These are phyloP conservation scores for Canis aureus DNA, from an alignment of 2,113 vertebrate species.

Conservation along the genomic window DNA sequence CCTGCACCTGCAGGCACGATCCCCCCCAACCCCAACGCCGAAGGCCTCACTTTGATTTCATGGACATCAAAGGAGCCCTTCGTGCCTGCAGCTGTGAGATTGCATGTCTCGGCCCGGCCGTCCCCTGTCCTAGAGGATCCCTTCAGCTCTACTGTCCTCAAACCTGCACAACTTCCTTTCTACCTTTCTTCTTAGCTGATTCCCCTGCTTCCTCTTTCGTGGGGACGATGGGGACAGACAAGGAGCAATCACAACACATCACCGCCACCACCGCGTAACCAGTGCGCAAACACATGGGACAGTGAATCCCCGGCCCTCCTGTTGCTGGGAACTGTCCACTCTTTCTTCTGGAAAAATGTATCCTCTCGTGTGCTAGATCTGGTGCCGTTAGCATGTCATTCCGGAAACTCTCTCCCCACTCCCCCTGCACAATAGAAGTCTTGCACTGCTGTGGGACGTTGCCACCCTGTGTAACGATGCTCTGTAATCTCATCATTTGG, in stretches of 20 bases:
- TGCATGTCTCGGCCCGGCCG: background rate
- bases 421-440: background rate
- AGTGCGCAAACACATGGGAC: too few relatives aligned
- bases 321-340: too few relatives aligned
- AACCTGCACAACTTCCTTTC: background rate
- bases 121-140: background rate
- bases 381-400: too few relatives aligned
- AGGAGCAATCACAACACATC: background rate
- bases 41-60: background rate
- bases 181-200: background rate
- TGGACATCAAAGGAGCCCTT: background rate
- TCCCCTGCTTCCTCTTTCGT: background rate
- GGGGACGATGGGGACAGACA: background rate
- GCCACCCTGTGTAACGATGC: too few relatives aligned
- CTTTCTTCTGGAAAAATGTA: background rate
- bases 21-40: too few relatives aligned
- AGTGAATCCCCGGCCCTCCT: rapidly evolving
- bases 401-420: background rate
- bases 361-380: background rate
- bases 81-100: background rate
- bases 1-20: background rate
- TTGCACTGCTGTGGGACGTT: background rate
- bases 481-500: background rate
- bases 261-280: background rate
- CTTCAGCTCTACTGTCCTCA: background rate